A percentile compares a stretch with the other conserved stretches of the same genome.
Evolutionary conservation across 2,797 vertebrate species (phyloP).

Genomic region (Thamnophis elegans): DNA sequence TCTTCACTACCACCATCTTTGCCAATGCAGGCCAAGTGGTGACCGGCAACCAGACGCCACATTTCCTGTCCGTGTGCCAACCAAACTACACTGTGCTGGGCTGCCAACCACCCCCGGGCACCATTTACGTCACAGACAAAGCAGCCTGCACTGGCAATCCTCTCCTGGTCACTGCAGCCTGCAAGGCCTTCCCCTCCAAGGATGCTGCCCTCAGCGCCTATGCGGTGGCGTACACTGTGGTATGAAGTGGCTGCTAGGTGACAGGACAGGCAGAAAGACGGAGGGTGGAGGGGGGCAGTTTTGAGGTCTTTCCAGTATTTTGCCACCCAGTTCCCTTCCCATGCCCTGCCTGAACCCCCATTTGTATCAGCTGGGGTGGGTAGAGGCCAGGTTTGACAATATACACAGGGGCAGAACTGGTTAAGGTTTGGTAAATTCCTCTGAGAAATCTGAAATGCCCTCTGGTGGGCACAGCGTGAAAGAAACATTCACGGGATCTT

Average conservation of each 20-base stretch:
- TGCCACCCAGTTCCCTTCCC: not conserved
- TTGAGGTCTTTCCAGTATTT: not conserved
- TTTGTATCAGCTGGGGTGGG: not conserved
- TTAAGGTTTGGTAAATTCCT: not conserved
- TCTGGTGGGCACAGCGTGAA: not conserved
- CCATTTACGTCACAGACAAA: constrained; percentile 83
- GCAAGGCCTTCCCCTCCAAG: constrained; percentile 91
- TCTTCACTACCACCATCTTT: constrained; percentile 91
- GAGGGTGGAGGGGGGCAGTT: not conserved
- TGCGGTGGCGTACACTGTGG: constrained; percentile 87
- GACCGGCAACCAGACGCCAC: constrained; percentile 88
- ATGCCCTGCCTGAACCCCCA: not conserved
- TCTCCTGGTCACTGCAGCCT: constrained; percentile 79
- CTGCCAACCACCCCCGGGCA: constrained; percentile 75
- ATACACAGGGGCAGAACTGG: not conserved
- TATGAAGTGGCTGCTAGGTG: constrained; percentile 33
- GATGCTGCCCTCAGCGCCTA: constrained; percentile 88
- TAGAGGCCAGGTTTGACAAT: not conserved
- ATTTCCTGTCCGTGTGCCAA: constrained; percentile 87
- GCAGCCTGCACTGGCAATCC: constrained; percentile 83
- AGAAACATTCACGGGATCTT: not conserved
- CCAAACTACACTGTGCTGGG: constrained; percentile 91
- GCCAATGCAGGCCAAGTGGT: constrained; percentile 93
- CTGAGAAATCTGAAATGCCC: not conserved
- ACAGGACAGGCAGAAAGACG: not conserved